These are phyloP conservation scores for Cantharis rufa DNA, from an alignment of 2,888 invertebrate species.

Conservation along the genomic window DNA sequence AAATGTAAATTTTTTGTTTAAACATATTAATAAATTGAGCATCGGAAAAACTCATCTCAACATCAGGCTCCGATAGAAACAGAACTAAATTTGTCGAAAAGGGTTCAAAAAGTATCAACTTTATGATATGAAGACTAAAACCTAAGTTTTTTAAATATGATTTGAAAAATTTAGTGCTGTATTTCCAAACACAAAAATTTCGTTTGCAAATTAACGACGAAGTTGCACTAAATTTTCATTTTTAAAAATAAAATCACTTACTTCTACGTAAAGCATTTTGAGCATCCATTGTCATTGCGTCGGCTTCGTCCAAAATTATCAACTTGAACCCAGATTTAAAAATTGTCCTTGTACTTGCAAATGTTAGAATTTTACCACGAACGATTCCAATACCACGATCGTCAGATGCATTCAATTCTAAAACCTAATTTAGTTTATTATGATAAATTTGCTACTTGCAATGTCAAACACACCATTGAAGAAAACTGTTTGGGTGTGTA, in stretches of 20 bases:
- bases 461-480: slow-evolving; percentile 74
- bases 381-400: slow-evolving; percentile 97
- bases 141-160: too few relatives aligned
- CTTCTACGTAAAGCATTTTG: slow-evolving; percentile 96
- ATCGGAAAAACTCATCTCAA: too few relatives aligned
- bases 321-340: slow-evolving; percentile 93
- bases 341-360: slow-evolving; percentile 95
- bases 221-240: too few relatives aligned
- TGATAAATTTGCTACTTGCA: background rate
- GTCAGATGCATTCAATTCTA: slow-evolving; percentile 96
- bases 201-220: too few relatives aligned
- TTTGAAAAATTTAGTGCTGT: too few relatives aligned
- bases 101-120: too few relatives aligned
- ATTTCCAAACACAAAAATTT: too few relatives aligned
- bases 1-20: too few relatives aligned
- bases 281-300: slow-evolving; percentile 99
- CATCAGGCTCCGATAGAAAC: too few relatives aligned
- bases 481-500: slow-evolving; percentile 88
- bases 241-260: slow-evolving; percentile 56
- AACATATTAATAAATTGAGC: too few relatives aligned
- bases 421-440: slow-evolving; percentile 61
- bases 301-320: slow-evolving; percentile 97
- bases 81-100: too few relatives aligned
- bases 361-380: slow-evolving; percentile 89
- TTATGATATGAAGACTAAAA: too few relatives aligned